These are phyloP conservation scores for Phenganax marumi DNA, from an alignment of 92 coral and sea anemone genomes.

Conservation along the genomic window DNA sequence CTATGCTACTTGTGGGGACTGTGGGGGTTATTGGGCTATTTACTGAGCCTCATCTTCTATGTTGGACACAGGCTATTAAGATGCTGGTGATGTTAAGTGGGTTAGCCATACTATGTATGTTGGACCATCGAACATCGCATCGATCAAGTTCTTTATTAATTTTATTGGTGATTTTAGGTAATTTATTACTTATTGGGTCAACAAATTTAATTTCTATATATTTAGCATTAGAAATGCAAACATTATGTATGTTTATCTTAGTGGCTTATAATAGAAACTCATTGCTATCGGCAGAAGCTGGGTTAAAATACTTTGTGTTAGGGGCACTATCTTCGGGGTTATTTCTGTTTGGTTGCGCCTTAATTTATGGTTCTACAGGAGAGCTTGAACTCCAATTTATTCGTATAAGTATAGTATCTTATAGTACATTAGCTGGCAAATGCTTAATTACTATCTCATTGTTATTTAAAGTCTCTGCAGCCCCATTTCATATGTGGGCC, in stretches of 20 bases:
- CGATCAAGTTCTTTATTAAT: conserved; percentile 48
- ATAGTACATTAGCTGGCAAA: neutral
- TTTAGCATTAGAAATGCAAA: conserved; percentile 76
- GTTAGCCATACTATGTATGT: conserved; percentile 50
- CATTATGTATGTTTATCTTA: conserved; percentile 76
- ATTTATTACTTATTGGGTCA: conserved; percentile 50
- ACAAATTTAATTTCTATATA: conserved; percentile 49
- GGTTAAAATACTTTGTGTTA: conserved; percentile 78
- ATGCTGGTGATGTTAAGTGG: conserved; percentile 47
- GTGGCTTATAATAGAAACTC: conserved; percentile 76
- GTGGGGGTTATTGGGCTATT: conserved; percentile 40
- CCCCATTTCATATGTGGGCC: conserved; percentile 91
- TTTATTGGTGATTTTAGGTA: conserved; percentile 45
- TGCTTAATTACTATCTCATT: conserved; percentile 11
- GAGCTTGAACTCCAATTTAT: conserved; percentile 58
- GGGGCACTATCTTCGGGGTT: conserved; percentile 86
- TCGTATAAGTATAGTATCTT: conserved; percentile 14
- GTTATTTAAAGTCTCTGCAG: conserved; percentile 75
- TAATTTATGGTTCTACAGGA: conserved; percentile 77
- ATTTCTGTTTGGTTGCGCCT: conserved; percentile 84
- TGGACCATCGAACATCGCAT: conserved; percentile 50
- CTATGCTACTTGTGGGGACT: conserved; percentile 28
- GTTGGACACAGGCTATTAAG: conserved; percentile 53
- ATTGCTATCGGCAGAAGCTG: conserved; percentile 78
- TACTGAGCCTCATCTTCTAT: conserved; percentile 44